Base-by-base conservation (phyloP, 2,888 invertebrate genomes). In the Ophion ellenae region DNA sequence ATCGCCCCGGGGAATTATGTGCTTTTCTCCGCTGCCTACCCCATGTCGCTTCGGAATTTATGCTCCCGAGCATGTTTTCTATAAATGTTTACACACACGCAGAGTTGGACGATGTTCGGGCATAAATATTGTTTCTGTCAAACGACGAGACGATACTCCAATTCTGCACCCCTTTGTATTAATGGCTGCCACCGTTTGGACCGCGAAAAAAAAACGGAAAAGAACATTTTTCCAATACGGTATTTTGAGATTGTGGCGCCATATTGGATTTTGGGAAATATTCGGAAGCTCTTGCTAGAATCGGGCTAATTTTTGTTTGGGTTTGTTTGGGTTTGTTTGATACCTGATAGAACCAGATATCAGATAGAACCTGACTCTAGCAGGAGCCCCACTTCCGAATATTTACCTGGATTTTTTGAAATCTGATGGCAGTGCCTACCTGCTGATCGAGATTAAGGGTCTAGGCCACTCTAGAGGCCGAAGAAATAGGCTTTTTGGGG, bases 1-100 rank as follows among this genome's bases (percentile, higher is more conserved):
- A 71, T 53, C 80, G 63, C 84, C 64, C 59, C 10, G 57, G 64
- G 83, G 66, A 78, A 83, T 78, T 78, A 78, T 63, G 73, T 64
- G 47, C 24, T 24, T 59, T 74, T 61, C 45, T 74, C 14, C 14
- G 59, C 36, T 76, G 53, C 17, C 53, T 53, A 53, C 17, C 70
- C 36, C 36, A 28, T 59, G 67, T 47, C 28, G 1, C 63, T n/a
- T 45, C 32, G 17, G 47, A 78, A 83, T 67, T 78, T 67, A 74
- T 66, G 64, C 61, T 36, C 11, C 10, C 71, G 9, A 57, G 57
- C 32, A 71, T 59, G n/a, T 73, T 70, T 53, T 20, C 70, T 28
- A 40, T 10, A 10, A 59, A 36, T 57, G 70, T 53, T 47, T 45
- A 17, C 45, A 14, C 70, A 14, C 45, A 24, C 53, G 11, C 14